Percentiles rank a stretch among this genome's conserved stretches.
phyloP scores from a whole-genome alignment of 2,113 vertebrate genomes.

The Melanerpes aurifrons region DNA sequence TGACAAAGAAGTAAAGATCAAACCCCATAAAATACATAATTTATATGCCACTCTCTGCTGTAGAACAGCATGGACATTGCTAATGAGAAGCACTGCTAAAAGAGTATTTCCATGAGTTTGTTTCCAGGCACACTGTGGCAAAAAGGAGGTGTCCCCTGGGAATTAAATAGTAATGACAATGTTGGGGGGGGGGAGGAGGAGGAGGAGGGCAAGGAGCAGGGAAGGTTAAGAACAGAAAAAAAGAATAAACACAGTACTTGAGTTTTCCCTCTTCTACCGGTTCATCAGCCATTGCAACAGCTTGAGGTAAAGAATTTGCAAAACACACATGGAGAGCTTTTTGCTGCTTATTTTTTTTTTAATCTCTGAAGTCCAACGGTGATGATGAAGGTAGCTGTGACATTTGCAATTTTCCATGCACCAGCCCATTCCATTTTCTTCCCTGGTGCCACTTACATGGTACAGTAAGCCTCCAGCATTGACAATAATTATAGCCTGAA shows the following conservation, averaged over 20 bases:
- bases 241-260: slow-evolving; percentile 74
- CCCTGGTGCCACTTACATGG: slow-evolving; percentile 95
- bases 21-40: slow-evolving; percentile 91
- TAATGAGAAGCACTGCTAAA: slow-evolving; percentile 87
- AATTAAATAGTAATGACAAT: slow-evolving; percentile 66
- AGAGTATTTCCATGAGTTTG: slow-evolving; percentile 81
- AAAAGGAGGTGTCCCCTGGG: slow-evolving; percentile 77
- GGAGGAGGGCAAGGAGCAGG: background rate
- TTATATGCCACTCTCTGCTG: slow-evolving; percentile 88
- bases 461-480: slow-evolving; percentile 98
- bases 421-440: slow-evolving; percentile 96
- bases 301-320: slow-evolving; percentile 84
- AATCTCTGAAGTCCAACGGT: slow-evolving; percentile 85
- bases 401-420: slow-evolving; percentile 99
- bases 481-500: slow-evolving; percentile 97
- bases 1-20: slow-evolving; percentile 85
- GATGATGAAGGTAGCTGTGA: slow-evolving; percentile 95
- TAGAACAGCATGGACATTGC: slow-evolving; percentile 86
- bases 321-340: slow-evolving; percentile 81
- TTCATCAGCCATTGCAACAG: slow-evolving; percentile 76
- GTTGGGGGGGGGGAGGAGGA: too few species aligned
- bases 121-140: slow-evolving; percentile 78
- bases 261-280: slow-evolving; percentile 50
- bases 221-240: slow-evolving; percentile 21
- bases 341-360: slow-evolving; percentile 75